phyloP scores from a whole-genome alignment of 2,797 vertebrate genomes.

The Spizella passerina region DNA sequence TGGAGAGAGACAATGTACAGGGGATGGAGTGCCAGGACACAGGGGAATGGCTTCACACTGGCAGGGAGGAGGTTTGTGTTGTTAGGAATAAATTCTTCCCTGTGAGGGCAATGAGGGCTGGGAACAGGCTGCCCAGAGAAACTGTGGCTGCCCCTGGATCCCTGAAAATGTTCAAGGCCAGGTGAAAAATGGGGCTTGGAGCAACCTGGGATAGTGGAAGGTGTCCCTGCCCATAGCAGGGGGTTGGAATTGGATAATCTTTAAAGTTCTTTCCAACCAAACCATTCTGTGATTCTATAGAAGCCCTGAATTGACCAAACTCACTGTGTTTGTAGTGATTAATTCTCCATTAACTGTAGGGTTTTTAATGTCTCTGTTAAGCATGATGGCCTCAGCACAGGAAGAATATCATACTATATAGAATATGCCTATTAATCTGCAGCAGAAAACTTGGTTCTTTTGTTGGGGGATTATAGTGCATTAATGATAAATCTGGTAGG shows the following conservation, averaged over 20 bases:
- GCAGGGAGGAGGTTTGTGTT: background rate
- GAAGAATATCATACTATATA: background rate
- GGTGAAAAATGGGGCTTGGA: background rate
- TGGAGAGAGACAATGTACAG: background rate
- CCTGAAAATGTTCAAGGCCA: background rate
- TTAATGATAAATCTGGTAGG: constrained; percentile 43
- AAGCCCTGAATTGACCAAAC: background rate
- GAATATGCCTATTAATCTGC: background rate
- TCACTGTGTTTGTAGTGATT: background rate
- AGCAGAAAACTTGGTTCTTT: constrained; percentile 13
- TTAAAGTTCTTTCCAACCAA: background rate
- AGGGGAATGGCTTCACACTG: background rate
- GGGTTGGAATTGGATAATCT: background rate
- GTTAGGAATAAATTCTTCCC: background rate
- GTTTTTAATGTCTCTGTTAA: background rate
- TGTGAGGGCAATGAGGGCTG: background rate
- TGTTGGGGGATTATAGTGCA: constrained; percentile 25
- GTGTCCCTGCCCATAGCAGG: background rate
- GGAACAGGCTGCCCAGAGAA: background rate
- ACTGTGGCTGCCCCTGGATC: background rate
- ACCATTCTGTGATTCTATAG: background rate
- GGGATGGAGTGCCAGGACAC: background rate
- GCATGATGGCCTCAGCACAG: background rate
- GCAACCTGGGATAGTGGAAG: background rate
- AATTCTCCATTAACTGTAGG: background rate